Base-by-base conservation (phyloP, 2,113 vertebrate genomes). In the Pontoporia blainvillei region DNA sequence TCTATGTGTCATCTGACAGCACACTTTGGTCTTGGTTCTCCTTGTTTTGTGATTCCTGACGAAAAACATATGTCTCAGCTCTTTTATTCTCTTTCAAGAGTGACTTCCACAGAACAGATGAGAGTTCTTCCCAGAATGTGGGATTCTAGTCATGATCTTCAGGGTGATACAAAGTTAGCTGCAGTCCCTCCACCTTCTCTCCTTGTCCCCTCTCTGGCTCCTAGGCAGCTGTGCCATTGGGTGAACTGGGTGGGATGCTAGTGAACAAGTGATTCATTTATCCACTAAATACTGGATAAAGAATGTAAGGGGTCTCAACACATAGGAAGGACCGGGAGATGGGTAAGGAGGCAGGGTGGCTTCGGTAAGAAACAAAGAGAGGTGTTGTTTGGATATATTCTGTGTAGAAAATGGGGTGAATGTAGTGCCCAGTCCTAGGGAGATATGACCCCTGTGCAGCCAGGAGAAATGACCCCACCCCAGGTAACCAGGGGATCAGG, bases 291-390 rank as follows among this genome's bases (percentile, higher is more conserved):
- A 44, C 18, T 67, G 5, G 13, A 20, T 31, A 18, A 6, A 61
- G 21, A 82, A 44, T 2, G 12, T 1, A 31, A 59, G 23, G 18
- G 27, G 13, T 81, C 72, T 49, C 27, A 49, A 1, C 13, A 8
- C 2, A 1, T 6, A 34, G 59, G 4, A 41, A 11, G 8, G 11
- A 1, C 9, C 11, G 39, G 18, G 39, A 20, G 39, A 15, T 0
- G 8, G 49, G 3, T 23, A 57, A 62, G n/a, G 25, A 44, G 10
- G 13, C 69, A 67, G 41, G 69, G 49, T 12, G 11, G 12, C 46
- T 18, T 85, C 34, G 18, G 54, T 5, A 25, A 85, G 34, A 41
- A 91, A 49, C 11, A 34, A 57, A 41, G 20, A 59, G 49, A 88
- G 13, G 29, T 78, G 34, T 49, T 64, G 25, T 67, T 49, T 81